phyloP scores from a whole-genome alignment of 2,797 vertebrate genomes.

The Enteromius paludinosus region DNA sequence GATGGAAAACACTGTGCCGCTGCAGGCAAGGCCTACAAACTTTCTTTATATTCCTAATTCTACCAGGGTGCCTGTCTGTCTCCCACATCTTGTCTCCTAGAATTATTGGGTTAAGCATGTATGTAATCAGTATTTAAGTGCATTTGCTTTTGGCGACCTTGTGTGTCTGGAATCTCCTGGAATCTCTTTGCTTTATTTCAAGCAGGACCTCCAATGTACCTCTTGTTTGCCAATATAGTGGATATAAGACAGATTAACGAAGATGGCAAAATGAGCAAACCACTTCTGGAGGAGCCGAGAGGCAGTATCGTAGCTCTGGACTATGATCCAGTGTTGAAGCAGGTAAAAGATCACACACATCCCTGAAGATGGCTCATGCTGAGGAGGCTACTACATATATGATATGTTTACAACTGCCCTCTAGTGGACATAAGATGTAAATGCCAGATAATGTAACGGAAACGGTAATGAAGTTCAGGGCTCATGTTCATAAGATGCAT shows the following conservation, averaged over 20 bases:
- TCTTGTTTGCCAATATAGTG: slow-evolving; percentile 87
- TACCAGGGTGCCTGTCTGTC: slow-evolving; percentile 12
- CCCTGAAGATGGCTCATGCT: background rate
- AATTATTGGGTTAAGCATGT: slow-evolving; percentile 21
- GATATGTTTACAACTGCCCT: slow-evolving; percentile 13
- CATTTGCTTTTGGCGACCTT: slow-evolving; percentile 11
- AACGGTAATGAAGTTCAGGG: background rate
- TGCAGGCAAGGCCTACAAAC: slow-evolving; percentile 61
- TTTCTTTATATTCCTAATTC: background rate
- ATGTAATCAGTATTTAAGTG: slow-evolving; percentile 22
- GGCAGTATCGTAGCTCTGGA: slow-evolving; percentile 88
- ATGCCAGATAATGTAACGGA: background rate
- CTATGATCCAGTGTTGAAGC: slow-evolving; percentile 87
- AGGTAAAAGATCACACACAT: slow-evolving; percentile 75
- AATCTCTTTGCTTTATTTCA: slow-evolving; percentile 21
- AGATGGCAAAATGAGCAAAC: slow-evolving; percentile 81
- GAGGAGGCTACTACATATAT: background rate
- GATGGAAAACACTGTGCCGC: slow-evolving; percentile 85
- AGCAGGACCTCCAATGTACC: slow-evolving; percentile 83
- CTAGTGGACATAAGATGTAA: slow-evolving; percentile 38
- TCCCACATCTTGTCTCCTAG: background rate
- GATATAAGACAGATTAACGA: slow-evolving; percentile 82
- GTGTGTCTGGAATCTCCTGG: slow-evolving; percentile 7
- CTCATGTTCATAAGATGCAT: background rate
- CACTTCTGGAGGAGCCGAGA: slow-evolving; percentile 83